Conservation (phyloP, 64 coral and sea anemone species). For the Actinia equina region DNA sequence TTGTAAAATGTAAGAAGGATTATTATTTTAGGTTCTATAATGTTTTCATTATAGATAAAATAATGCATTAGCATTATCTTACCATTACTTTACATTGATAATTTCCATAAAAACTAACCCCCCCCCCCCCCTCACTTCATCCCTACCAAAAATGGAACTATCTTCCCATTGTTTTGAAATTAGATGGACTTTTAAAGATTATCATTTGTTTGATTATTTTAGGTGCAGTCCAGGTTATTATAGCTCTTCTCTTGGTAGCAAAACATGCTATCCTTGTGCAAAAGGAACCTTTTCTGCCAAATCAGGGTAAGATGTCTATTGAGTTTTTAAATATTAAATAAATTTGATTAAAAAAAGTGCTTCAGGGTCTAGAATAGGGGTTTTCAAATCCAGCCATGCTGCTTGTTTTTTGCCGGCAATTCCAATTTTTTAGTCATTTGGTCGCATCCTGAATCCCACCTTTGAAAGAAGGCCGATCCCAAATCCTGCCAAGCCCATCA, state of each 20-base stretch:
- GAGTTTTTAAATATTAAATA: not conserved
- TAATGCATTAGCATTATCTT: not conserved
- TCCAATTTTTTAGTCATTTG: too few species aligned
- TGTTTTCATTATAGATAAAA: not conserved
- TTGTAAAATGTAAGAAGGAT: not conserved
- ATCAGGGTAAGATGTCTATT: not conserved
- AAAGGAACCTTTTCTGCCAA: not conserved
- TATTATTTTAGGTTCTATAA: not conserved
- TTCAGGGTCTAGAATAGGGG: not conserved
- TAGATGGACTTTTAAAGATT: not conserved
- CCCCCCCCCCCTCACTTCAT: too few species aligned
- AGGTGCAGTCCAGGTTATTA: constrained; percentile 12
- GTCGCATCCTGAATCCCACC: too few species aligned
- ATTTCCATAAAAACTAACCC: not conserved
- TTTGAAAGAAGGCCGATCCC: too few species aligned
- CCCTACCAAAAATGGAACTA: not conserved
- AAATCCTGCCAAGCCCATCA: too few species aligned
- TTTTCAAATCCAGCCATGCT: not conserved
- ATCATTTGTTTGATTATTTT: not conserved
- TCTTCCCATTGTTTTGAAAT: not conserved
- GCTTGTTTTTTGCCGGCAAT: too few species aligned
- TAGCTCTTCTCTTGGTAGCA: not conserved
- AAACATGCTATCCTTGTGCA: not conserved
- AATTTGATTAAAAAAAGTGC: too few species aligned
- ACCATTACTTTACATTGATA: too few species aligned